These are phyloP conservation scores for Limanda limanda DNA, from an alignment of 2,113 vertebrate species.

Conservation along the genomic window DNA sequence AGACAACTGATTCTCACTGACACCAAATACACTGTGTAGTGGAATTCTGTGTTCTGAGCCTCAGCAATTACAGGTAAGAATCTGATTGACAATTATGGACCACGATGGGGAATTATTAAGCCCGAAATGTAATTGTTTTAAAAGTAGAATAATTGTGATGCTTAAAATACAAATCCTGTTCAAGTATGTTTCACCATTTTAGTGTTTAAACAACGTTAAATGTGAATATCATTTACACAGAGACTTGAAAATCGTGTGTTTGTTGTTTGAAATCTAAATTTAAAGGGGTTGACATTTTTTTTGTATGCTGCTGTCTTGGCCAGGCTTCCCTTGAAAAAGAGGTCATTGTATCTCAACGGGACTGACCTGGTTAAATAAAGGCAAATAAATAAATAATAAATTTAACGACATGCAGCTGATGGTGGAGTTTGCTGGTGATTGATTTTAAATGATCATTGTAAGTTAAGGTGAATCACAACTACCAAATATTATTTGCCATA, in stretches of 20 bases:
- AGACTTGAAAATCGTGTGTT: no score
- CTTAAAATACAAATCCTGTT: neutral
- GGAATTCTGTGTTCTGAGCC: neutral
- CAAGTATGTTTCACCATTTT: neutral
- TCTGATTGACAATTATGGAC: neutral
- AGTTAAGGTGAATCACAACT: neutral
- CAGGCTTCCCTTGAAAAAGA: no score
- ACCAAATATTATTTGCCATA: neutral
- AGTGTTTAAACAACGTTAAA: neutral
- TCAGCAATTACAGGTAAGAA: constrained; percentile 52
- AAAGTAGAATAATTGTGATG: neutral
- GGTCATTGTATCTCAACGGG: no score
- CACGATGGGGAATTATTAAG: neutral
- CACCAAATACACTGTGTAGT: neutral
- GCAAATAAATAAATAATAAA: no score
- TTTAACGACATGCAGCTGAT: no score
- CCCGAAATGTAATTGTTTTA: neutral
- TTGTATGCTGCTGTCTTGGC: no score
- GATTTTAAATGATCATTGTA: neutral
- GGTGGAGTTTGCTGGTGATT: no score
- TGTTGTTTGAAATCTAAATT: no score
- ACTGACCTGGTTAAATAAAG: no score
- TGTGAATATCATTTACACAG: no score
- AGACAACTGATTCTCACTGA: neutral
- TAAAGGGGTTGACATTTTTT: no score